A percentile compares a stretch with the other conserved stretches of the same genome.
phyloP scores from a whole-genome alignment of 2,888 invertebrate genomes.

The Notodonta dromedarius region DNA sequence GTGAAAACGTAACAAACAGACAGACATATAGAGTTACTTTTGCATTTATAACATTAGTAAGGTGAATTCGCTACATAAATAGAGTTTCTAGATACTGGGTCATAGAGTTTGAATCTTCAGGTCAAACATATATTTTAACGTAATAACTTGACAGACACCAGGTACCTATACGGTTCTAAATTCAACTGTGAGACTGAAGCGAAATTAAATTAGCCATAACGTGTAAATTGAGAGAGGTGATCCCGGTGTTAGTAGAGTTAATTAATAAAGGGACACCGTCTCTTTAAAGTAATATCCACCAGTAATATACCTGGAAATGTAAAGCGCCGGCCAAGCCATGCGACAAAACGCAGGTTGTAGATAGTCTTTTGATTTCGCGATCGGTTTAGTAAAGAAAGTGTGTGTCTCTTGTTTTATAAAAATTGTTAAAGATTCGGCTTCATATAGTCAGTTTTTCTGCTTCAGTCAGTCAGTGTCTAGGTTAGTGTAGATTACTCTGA shows the following conservation, averaged over 20 bases:
- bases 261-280: slow-evolving; percentile 13
- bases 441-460: background rate
- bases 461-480: too few species aligned
- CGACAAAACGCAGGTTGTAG: background rate
- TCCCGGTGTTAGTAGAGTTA: slow-evolving; percentile 3
- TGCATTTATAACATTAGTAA: too few species aligned
- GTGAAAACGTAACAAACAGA: too few species aligned
- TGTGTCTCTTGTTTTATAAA: too few species aligned
- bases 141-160: too few species aligned
- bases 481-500: too few species aligned
- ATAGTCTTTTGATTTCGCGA: background rate
- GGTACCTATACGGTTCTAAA: background rate
- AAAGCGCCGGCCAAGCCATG: background rate
- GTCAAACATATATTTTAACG: too few species aligned
- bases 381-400: too few species aligned
- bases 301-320: background rate
- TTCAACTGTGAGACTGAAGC: background rate
- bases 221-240: slow-evolving; percentile 36
- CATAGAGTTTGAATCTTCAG: too few species aligned
- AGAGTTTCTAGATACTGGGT: background rate
- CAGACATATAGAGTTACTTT: too few species aligned
- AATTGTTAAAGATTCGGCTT: background rate
- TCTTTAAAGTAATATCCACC: slow-evolving; percentile 3
- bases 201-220: slow-evolving; percentile 41
- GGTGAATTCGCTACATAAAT: background rate